Evolutionary conservation across 2,797 vertebrate species (phyloP), one percentile per base, ranked within the genome.

Genomic region (Poeciliopsis infans): DNA sequence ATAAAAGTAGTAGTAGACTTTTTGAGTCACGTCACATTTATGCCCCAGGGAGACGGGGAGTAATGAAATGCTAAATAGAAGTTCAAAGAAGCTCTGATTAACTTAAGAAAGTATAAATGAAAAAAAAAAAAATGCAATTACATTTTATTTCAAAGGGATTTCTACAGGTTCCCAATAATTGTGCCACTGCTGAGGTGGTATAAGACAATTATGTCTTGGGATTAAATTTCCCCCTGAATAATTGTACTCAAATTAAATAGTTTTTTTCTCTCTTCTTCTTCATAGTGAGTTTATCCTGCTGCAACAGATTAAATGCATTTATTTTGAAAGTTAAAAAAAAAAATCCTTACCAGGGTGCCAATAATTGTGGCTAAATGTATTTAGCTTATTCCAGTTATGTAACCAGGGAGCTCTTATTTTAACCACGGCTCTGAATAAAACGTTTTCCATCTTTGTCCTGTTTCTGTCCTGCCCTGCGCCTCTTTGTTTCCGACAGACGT

Each of bases 401-500:
- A 68, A 68, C 36, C 31, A 18, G 8, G 4, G 33, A 66, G 18
- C 20, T 25, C 20, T 41, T 23, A 23, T 25, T 74, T 53, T 57
- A 53, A 74, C 49, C 11, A 41, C 13, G 0, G 36, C 15, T 25
- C 8, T 70, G 28, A 77, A 74, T 77, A 75, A 79, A 87, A 76
- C 36, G 7, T 39, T 80, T 55, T 79, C 2, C 57, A 28, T 46
- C 51, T 82, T 73, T 68, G 49, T 68, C 57, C 70, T 71, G 72
- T 76, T 59, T 20, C 51, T 79, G 75, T 72, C 72, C 68, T 74
- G 66, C 25, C 57, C 61, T 51, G 47, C 74, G 6, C n/a, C 51
- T 45, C 70, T 82, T 71, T 87, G 53, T 88, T 85, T 86, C 83
- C 82, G 51, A 25, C 89, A 96, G 96, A 91, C 92, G 5, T 93